Percentiles rank a stretch among this genome's conserved stretches.
Evolutionary conservation across 2,888 invertebrate species (phyloP).

Genomic region (Panopea generosa): DNA sequence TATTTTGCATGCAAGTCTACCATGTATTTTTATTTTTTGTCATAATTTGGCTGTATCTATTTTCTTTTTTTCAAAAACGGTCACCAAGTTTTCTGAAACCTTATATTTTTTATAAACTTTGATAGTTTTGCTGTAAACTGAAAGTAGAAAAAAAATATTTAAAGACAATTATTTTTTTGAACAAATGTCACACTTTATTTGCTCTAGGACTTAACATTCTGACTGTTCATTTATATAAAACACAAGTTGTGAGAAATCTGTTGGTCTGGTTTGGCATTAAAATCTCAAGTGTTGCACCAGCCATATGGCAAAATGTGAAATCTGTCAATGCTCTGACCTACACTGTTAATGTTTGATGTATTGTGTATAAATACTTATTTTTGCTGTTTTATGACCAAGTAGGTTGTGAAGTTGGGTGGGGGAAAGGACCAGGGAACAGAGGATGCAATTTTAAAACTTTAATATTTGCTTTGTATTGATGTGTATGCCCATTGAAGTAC

Average conservation of each 20-base stretch:
- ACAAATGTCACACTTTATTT: no score
- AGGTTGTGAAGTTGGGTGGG: constrained; percentile 2
- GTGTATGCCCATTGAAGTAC: constrained; percentile 3
- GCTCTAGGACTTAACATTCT: constrained; percentile 1
- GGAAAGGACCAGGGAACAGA: constrained; percentile 3
- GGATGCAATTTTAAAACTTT: constrained; percentile 3
- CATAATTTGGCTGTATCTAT: no score
- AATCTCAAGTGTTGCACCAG: constrained; percentile 2
- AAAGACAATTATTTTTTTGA: no score
- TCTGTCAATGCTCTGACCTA: constrained; percentile 1
- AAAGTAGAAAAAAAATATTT: no score
- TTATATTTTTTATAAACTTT: no score
- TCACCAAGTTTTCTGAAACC: no score
- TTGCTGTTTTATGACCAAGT: constrained; percentile 3
- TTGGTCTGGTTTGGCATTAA: constrained; percentile 3
- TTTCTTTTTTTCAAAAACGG: no score
- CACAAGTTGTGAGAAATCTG: constrained; percentile 3
- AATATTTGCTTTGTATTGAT: constrained; percentile 3
- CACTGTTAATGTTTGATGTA: constrained; percentile 3
- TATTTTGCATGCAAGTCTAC: no score
- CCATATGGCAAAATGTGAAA: not conserved
- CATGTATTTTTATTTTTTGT: no score
- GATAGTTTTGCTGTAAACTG: no score
- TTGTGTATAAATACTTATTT: constrained; percentile 1
- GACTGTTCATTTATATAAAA: constrained; percentile 3